Evolutionary conservation across 1,140 invertebrate genomes (phyloP), one percentile per base, ranked within the genome.

Genomic region (Drosophila dunni): DNA sequence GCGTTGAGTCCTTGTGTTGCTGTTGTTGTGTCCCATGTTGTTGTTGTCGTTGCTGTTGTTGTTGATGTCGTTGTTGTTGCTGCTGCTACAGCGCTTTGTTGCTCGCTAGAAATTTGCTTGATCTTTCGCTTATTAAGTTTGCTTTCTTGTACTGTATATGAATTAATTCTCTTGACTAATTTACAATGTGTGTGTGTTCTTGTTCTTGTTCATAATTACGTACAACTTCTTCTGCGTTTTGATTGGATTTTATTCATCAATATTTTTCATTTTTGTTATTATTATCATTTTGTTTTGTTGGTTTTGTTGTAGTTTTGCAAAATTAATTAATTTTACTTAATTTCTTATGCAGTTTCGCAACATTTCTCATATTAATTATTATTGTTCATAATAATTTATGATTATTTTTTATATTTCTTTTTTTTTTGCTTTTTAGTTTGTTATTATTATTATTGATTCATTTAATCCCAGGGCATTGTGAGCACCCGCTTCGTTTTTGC

Each of bases 401-500:
- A 29, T 29, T 29, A 29, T 3, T 29, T 29, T 29, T 29, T 29
- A 29, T 79, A 90, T 81, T 85, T 76, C 74, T 91, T 91, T 91
- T 62, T 44, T 76, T 46, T 76, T 77, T 20, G 0, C 2, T 68
- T 78, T 66, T 69, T 33, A 68, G 58, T 73, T 75, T 81, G 53
- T 67, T 48, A 62, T 78, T 91, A 76, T 90, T 78, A 79, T 88
- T 88, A 88, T 84, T 92, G 85, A 92, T 90, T 90, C 85, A 88
- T 92, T 92, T 92, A 92, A 92, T 92, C 92, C 92, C 92, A 92
- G 91, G 92, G 92, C 92, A 92, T 92, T 92, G 92, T 92, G 92
- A 94, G 94, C 94, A 94, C 94, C 94, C 94, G 92, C 94, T 94
- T 94, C 94, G 94, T 94, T 94, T 94, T 94, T 94, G 94, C 94